Base-by-base conservation (phyloP, 2,888 invertebrate genomes). In the Phorcus lineatus region DNA sequence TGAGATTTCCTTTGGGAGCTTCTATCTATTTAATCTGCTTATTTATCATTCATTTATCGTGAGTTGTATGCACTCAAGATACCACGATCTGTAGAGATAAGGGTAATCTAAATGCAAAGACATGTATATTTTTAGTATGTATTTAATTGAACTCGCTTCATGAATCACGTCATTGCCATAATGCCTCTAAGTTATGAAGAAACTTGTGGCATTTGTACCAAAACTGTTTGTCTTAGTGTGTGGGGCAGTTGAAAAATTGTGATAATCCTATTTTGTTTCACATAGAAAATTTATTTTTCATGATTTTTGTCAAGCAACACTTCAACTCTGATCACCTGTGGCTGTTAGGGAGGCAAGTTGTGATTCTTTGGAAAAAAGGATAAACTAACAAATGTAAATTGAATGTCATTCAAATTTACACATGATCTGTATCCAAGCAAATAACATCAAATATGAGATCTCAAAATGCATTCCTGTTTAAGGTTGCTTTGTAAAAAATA, bases 241-340 rank as follows among this genome's bases (percentile, higher is more conserved):
- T 28, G 28, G 62, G 62, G 62, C 62, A 62, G 62, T 62, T 62
- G 62, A 62, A 47, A 36, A 47, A 62, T 62, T 62, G 62, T 62
- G 62, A 62, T 62, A 17, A 62, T 62, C 28, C 28, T 62, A 62
- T 28, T 28, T 62, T 62, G 62, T 62, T 28, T 62, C 62, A 62
- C 28, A 62, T 62, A 62, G 62, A 62, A 24, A 62, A 28, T 62
- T 62, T 62, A 62, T 62, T 62, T 62, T 47, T 62, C 22, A 28
- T 62, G 62, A 62, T 62, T 62, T 62, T 62, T 62, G 62, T 62
- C 62, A 62, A 47, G 11, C 47, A 47, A 62, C 62, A 24, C 62
- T 28, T 16, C 24, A 28, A 62, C 62, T 62, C 62, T 16, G 24
- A 24, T 62, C 62, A 62, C 62, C 24, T 62, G 62, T 28, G 28